phyloP scores from a whole-genome alignment of 2,888 invertebrate species.

The Catonia carolina region DNA sequence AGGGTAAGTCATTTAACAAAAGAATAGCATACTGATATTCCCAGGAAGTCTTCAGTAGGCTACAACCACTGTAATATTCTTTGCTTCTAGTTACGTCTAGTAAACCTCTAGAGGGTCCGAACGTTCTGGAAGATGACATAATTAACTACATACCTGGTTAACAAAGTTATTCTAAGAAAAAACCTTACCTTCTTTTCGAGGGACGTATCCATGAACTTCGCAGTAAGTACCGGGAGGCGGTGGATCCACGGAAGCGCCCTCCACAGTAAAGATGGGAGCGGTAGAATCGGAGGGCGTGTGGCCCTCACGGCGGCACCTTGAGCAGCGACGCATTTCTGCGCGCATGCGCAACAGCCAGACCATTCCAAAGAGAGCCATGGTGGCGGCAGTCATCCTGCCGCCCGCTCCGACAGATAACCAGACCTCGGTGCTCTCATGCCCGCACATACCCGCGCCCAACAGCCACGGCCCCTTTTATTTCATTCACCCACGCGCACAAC shows the following conservation, averaged over 20 bases:
- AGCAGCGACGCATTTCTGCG: slow-evolving; percentile 69
- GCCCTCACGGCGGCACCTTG: slow-evolving; percentile 59
- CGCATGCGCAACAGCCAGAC: slow-evolving; percentile 77
- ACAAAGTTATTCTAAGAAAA: too few species aligned
- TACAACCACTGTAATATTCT: too few species aligned
- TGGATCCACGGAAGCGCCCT: slow-evolving; percentile 37
- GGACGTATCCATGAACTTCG: slow-evolving; percentile 51
- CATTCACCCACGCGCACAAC: too few species aligned
- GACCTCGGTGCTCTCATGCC: slow-evolving; percentile 19
- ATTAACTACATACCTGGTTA: too few species aligned
- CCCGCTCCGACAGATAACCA: slow-evolving; percentile 8
- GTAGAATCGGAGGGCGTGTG: slow-evolving; percentile 68
- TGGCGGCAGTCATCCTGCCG: slow-evolving; percentile 6
- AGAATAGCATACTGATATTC: too few species aligned
- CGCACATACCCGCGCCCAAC: slow-evolving; percentile 17
- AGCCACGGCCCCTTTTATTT: too few species aligned
- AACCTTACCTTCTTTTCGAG: slow-evolving; percentile 23
- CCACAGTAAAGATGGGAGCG: slow-evolving; percentile 53
- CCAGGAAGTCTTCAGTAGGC: too few species aligned
- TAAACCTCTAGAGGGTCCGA: too few species aligned
- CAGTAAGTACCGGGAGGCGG: slow-evolving; percentile 49
- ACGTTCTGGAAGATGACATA: too few species aligned
- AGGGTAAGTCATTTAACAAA: too few species aligned
- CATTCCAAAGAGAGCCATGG: slow-evolving; percentile 79
- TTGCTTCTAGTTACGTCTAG: too few species aligned